These are phyloP conservation scores for Atrina japonica DNA, from an alignment of 2,888 invertebrate genomes.

Conservation along the genomic window DNA sequence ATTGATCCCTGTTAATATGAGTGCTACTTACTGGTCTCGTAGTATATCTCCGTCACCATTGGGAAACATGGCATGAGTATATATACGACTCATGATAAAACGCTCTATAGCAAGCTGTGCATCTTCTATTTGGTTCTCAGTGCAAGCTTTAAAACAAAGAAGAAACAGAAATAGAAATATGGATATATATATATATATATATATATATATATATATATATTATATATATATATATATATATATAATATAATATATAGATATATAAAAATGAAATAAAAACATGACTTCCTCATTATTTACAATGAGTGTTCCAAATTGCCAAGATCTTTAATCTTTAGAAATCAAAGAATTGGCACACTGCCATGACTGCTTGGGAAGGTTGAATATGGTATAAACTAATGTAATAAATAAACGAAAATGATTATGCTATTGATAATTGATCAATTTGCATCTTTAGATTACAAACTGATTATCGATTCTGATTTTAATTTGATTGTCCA, in stretches of 20 bases:
- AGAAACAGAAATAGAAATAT: conserved; percentile 44
- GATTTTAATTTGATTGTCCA: too few species aligned
- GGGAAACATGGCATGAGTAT: conserved; percentile 96
- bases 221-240: neutral
- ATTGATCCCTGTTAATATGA: neutral
- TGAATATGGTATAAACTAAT: too few species aligned
- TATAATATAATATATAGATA: neutral
- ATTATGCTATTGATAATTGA: too few species aligned
- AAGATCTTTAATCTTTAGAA: too few species aligned
- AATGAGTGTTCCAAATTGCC: neutral
- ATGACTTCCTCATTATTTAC: too few species aligned
- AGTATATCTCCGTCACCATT: conserved; percentile 97
- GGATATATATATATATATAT: too few species aligned
- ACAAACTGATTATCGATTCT: too few species aligned
- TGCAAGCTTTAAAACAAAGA: conserved; percentile 85
- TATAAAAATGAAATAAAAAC: neutral
- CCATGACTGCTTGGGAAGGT: too few species aligned
- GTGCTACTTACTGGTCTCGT: conserved; percentile 84
- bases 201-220: neutral
- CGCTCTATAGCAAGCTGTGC: conserved; percentile 93
- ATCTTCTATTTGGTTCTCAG: conserved; percentile 87
- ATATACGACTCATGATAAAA: conserved; percentile 94
- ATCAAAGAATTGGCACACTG: too few species aligned
- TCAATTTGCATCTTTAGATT: too few species aligned
- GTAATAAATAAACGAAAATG: too few species aligned